Conservation (phyloP, 2,113 vertebrate species). For the Labrus mixtus region DNA sequence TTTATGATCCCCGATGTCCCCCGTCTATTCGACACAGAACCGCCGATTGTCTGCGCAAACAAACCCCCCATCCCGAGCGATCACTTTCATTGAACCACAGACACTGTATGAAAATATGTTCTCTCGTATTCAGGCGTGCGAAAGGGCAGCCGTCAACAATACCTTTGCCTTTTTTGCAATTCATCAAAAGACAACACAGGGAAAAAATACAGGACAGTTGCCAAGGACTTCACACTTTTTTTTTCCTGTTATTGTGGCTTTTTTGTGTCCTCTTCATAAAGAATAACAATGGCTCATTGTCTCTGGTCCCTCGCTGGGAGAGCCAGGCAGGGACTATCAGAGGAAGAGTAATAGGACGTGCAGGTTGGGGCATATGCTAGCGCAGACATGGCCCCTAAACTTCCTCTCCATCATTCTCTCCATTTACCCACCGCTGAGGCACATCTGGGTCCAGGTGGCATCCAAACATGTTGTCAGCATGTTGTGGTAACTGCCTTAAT, state of each 20-base stretch:
- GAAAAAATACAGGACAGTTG: conserved; percentile 39
- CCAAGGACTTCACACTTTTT: conserved; percentile 66
- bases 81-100: conserved; percentile 66
- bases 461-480: conserved; percentile 72
- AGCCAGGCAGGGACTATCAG: conserved; percentile 44
- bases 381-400: conserved; percentile 62
- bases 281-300: conserved; percentile 72
- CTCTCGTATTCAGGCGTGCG: conserved; percentile 52
- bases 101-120: conserved; percentile 71
- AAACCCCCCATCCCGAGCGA: conserved; percentile 69
- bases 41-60: conserved; percentile 71
- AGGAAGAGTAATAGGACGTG: conserved; percentile 66
- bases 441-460: conserved; percentile 80
- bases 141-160: conserved; percentile 73
- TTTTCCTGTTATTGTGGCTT: conserved; percentile 54
- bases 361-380: conserved; percentile 74
- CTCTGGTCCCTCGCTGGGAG: conserved; percentile 39
- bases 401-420: conserved; percentile 68
- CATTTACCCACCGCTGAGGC: conserved; percentile 68
- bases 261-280: conserved; percentile 68
- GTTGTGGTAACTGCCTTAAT: conserved; percentile 73
- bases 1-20: conserved; percentile 69
- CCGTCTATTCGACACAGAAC: conserved; percentile 53
- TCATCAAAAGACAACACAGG: conserved; percentile 48
- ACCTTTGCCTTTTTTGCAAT: conserved; percentile 61